Evolutionary conservation across 2,888 invertebrate genomes (phyloP), one percentile per base, ranked within the genome.

Genomic region (Ormyrus nitidulus): DNA sequence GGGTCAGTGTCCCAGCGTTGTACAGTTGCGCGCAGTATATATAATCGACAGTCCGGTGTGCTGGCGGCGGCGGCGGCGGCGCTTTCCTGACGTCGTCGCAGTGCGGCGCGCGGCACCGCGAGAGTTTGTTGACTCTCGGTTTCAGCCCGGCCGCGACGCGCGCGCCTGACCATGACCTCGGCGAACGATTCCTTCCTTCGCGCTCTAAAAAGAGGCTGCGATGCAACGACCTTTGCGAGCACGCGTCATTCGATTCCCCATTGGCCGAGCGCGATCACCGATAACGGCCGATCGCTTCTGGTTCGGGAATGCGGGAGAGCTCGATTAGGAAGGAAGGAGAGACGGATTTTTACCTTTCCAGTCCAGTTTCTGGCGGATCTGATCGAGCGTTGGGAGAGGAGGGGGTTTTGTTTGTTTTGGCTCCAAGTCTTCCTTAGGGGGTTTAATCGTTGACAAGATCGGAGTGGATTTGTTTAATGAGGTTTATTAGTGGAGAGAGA

Each of bases 51-150:
- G 77, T 51, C 13, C 46, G 5, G 13, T 11, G 46, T 1, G 34
- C 48, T 11, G 44, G 46, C 49, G 34, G 19, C 61, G 13, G 9
- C n/a, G 51, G 13, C 68, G 69, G 62, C 70, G 61, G 64, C 3
- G 34, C 77, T 70, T 59, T 66, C 34, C 59, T 70, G 70, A 70
- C 70, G 59, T 65, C 80, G 82, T 80, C 84, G 83, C 19, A 19
- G 19, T 19, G 19, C 19, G 19, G 19, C 19, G 19, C 19, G 19
- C 19, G 19, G 19, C 19, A 19, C 59, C 53, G 34, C 54, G 19
- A 86, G 89, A 90, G 90, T 89, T 90, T 90, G 88, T 90, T 90
- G 90, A 90, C 90, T 90, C 90, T 90, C 89, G 83, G 88, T 90
- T 90, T 90, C 89, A 89, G 87, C 86, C 34, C n/a, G 51, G 46